phyloP scores from a whole-genome alignment of 2,797 vertebrate genomes.

The Scolopax rusticola region DNA sequence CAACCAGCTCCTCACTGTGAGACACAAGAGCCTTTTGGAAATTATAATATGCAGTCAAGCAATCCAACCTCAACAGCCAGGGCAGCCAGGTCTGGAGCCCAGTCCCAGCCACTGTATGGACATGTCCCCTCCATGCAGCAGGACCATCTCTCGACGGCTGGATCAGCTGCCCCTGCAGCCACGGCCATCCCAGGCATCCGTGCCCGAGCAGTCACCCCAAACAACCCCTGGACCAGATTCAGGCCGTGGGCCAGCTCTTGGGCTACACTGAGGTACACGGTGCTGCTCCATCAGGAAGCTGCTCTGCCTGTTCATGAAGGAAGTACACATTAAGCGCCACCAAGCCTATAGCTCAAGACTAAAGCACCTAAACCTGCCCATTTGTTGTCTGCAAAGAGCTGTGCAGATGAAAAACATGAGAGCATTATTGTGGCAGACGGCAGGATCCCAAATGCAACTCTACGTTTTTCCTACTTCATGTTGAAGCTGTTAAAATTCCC shows the following conservation, averaged over 20 bases:
- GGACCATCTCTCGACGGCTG: accelerated
- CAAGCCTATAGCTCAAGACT: neutral
- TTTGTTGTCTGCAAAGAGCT: neutral
- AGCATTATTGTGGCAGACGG: conserved; percentile 6
- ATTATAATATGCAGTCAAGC: neutral
- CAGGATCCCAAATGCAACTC: neutral
- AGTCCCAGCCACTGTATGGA: accelerated
- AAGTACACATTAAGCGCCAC: neutral
- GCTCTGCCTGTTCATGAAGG: neutral
- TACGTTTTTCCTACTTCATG: conserved; percentile 47
- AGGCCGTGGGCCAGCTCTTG: neutral
- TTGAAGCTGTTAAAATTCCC: conserved; percentile 75
- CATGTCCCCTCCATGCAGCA: accelerated
- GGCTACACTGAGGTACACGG: accelerated
- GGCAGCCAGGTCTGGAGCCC: neutral
- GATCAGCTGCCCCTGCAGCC: neutral
- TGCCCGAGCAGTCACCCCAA: neutral
- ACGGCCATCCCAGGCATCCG: neutral
- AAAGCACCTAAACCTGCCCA: neutral
- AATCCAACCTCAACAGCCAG: neutral
- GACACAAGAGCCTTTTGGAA: neutral
- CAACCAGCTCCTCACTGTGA: neutral
- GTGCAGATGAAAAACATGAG: conserved; percentile 1
- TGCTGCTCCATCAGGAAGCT: neutral
- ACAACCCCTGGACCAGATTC: neutral